Evolutionary conservation across 2,113 vertebrate species (phyloP).

Genomic region (Xiphophorus couchianus): DNA sequence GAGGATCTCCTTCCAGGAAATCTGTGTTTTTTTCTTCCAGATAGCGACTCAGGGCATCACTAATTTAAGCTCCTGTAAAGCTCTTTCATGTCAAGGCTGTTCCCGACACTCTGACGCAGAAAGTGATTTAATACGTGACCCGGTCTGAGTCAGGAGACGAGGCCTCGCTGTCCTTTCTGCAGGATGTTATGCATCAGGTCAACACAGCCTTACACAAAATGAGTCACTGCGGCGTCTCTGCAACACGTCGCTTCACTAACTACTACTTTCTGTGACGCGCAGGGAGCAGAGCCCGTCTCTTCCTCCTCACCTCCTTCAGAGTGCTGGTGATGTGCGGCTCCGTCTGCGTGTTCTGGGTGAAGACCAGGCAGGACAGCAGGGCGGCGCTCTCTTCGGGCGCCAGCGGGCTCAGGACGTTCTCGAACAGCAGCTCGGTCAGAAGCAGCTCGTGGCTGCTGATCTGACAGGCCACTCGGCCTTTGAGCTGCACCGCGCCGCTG

Average conservation of each 20-base stretch:
- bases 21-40: constrained; percentile 15
- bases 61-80: constrained; percentile 70
- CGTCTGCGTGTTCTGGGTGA: constrained; percentile 86
- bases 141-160: constrained; percentile 18
- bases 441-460: constrained; percentile 92
- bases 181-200: constrained; percentile 24
- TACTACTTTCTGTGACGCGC: not conserved
- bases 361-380: constrained; percentile 89
- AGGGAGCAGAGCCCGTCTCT: not conserved
- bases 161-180: constrained; percentile 27
- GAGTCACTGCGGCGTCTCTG: constrained; percentile 24
- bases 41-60: constrained; percentile 50
- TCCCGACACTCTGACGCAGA: not conserved
- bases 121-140: constrained; percentile 33
- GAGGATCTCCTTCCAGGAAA: constrained; percentile 16
- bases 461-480: constrained; percentile 90
- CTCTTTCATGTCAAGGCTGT: constrained; percentile 59
- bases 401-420: constrained; percentile 87
- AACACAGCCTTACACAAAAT: constrained; percentile 8
- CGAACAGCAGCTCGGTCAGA: constrained; percentile 91
- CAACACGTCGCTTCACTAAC: constrained; percentile 8
- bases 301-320: constrained; percentile 83
- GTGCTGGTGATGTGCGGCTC: constrained; percentile 85
- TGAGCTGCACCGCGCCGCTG: constrained; percentile 86
- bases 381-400: constrained; percentile 90